Evolutionary conservation across 2,113 vertebrate genomes (phyloP), one percentile per base, ranked within the genome.

Genomic region (Symphodus melops): DNA sequence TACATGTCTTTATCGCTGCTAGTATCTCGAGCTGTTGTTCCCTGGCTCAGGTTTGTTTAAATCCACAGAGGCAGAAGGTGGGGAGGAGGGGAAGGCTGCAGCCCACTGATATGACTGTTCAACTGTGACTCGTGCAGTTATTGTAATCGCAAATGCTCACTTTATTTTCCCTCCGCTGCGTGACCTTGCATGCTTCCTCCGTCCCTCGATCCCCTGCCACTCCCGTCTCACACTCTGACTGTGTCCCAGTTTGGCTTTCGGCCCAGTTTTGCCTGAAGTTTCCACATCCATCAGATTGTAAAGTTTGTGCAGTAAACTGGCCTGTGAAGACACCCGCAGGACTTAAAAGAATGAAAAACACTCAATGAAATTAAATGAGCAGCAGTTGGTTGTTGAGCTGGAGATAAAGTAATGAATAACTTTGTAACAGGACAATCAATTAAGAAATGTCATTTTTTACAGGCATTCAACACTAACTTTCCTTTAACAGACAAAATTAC

Each of bases 31-130:
- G 52, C 64, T 82, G 58, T 49, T 77, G 77, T 67, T 75, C 53
- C 41, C 13, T 68, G 62, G 69, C 41, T 69, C 55, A 64, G 21
- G 36, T 67, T 84, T 76, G 66, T 66, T n/a, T 76, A 83, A 74
- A 55, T 77, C 74, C 77, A 62, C 52, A 55, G 73, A 85, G 75
- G 75, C 59, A 72, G 77, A 70, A 70, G 41, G 73, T 82, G 77
- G 56, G 70, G 46, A 87, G 70, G 46, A 87, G 66, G 71, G 86
- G 81, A 91, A 91, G 79, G 82, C 90, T 92, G 92, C 68, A 5
- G 81, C 39, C 63, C 39, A 19, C 88, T 91, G 91, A 93, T 92
- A 91, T 75, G 85, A 79, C 84, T 56, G 41, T 46, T 46, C 37
- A 75, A 44, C 36, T 46, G 59, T 65, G 76, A 85, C 63, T 84